Percentiles rank a stretch among this genome's conserved stretches.
phyloP scores from a whole-genome alignment of 2,888 invertebrate species.

The Agapostemon virescens region DNA sequence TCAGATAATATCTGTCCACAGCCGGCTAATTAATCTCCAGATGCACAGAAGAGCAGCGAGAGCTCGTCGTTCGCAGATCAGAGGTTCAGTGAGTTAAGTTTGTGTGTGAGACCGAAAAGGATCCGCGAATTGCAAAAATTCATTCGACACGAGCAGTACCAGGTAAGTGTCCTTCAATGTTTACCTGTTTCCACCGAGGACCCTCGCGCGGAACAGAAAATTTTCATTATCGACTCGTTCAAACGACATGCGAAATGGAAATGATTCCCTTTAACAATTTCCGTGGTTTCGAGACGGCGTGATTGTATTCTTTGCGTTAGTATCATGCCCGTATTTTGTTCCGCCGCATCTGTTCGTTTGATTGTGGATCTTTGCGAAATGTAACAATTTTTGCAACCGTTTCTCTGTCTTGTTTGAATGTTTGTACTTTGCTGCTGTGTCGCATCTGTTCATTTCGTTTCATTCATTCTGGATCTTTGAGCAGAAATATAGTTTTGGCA shows the following conservation, averaged over 20 bases:
- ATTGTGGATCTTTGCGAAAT: neutral
- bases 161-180: slow-evolving; percentile 59
- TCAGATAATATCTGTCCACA: neutral
- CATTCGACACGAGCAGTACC: slow-evolving; percentile 57
- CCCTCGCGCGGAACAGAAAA: neutral
- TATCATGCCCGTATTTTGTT: neutral
- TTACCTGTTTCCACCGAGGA: neutral
- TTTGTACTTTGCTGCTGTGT: neutral
- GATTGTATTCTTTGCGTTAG: neutral
- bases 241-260: neutral
- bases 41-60: slow-evolving; percentile 61
- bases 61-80: slow-evolving; percentile 25
- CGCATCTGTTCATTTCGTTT: too few species aligned
- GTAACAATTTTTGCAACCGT: neutral
- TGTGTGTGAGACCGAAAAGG: slow-evolving; percentile 26
- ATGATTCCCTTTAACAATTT: neutral
- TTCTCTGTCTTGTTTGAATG: neutral
- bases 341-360: neutral
- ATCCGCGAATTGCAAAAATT: slow-evolving; percentile 41
- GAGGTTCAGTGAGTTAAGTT: slow-evolving; percentile 47
- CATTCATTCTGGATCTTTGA: neutral
- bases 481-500: neutral
- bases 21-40: slow-evolving; percentile 29
- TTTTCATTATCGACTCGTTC: neutral
- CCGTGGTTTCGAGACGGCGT: neutral